phyloP scores from a whole-genome alignment of 2,113 vertebrate species.

The Sapajus apella region DNA sequence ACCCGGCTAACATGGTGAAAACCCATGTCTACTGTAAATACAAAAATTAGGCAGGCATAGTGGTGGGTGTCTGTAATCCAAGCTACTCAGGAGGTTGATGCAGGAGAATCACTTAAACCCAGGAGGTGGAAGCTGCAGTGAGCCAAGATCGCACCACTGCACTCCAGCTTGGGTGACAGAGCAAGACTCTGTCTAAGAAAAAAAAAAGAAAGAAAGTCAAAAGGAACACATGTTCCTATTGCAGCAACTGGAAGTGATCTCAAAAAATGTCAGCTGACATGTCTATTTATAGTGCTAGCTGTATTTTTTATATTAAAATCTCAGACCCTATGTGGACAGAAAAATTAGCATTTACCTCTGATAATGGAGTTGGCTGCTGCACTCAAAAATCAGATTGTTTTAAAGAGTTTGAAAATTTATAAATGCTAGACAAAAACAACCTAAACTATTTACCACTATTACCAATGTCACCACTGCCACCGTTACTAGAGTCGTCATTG shows the following conservation, averaged over 20 bases:
- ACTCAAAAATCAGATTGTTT: background rate
- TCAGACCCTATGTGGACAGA: background rate
- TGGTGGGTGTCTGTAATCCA: accelerated
- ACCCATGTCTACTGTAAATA: too few species aligned
- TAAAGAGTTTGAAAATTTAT: background rate
- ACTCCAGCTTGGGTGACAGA: too few species aligned
- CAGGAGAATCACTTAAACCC: too few species aligned
- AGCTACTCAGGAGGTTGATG: too few species aligned
- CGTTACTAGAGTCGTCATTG: background rate
- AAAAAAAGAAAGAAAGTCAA: too few species aligned
- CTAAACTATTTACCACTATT: background rate
- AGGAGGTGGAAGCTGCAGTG: too few species aligned
- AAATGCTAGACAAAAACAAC: background rate
- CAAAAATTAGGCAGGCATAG: too few species aligned
- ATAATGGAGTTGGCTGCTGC: background rate
- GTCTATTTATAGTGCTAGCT: background rate
- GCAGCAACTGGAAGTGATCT: background rate
- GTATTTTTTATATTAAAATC: background rate
- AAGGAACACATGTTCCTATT: background rate
- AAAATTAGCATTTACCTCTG: background rate
- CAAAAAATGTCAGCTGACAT: background rate
- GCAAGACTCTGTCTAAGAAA: too few species aligned
- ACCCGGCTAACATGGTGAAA: too few species aligned
- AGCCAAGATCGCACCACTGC: too few species aligned
- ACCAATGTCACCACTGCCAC: background rate